Percentiles rank a stretch among this genome's conserved stretches.
Evolutionary conservation across 2,797 vertebrate genomes (phyloP).

Genomic region (Mergus octosetaceus): DNA sequence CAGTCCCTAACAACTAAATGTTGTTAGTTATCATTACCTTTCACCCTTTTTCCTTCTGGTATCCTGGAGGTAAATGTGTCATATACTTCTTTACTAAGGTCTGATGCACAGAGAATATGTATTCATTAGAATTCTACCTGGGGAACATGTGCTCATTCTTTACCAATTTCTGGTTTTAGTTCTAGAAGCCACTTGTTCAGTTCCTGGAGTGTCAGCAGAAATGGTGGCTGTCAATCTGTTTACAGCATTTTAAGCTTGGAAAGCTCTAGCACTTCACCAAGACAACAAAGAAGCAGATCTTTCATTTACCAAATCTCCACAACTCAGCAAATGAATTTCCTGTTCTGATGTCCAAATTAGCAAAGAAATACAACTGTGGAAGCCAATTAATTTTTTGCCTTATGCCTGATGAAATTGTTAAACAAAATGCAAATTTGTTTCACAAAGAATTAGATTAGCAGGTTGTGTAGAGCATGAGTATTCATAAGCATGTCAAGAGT

Average conservation of each 20-base stretch:
- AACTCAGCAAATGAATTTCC: neutral
- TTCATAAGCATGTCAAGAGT: neutral
- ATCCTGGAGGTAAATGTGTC: neutral
- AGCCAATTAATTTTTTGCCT: neutral
- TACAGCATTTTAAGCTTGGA: neutral
- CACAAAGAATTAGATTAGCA: neutral
- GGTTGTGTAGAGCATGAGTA: neutral
- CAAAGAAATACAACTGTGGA: neutral
- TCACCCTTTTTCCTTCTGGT: neutral
- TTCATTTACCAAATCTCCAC: neutral
- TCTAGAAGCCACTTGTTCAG: neutral
- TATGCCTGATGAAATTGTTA: neutral
- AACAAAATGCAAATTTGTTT: neutral
- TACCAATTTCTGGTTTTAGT: neutral
- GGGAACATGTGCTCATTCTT: neutral
- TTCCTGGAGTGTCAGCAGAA: neutral
- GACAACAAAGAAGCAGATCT: neutral
- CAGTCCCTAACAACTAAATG: neutral
- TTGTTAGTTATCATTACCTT: neutral
- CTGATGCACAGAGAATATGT: neutral
- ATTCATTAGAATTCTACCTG: neutral
- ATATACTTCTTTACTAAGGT: neutral
- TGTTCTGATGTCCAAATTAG: rapidly evolving
- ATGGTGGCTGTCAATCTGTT: neutral
- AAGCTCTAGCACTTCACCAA: neutral